Evolutionary conservation across 2,888 invertebrate genomes (phyloP).

Genomic region (Cantharis flavilabris): DNA sequence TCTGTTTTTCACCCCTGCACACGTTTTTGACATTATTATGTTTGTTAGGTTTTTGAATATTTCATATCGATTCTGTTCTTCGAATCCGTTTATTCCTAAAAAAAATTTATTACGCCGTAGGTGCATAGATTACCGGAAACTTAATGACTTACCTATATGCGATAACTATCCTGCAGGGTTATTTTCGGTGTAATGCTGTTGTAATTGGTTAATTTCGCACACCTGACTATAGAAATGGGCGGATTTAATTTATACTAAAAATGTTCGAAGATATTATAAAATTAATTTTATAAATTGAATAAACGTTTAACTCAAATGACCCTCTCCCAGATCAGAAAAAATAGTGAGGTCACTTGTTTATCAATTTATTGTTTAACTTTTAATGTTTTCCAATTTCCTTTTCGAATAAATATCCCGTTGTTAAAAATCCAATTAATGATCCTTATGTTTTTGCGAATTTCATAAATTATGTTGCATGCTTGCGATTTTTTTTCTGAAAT

Average conservation of each 20-base stretch:
- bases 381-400: no score
- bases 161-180: no score
- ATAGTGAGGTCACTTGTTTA: neutral
- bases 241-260: no score
- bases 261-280: no score
- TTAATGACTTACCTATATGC: no score
- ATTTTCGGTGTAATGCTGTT: no score
- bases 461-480: neutral
- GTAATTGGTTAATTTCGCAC: no score
- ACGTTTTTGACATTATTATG: neutral
- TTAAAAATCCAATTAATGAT: neutral
- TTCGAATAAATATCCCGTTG: neutral
- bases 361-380: no score
- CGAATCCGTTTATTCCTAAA: neutral
- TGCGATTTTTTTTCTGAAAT: neutral
- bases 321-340: neutral
- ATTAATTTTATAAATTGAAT: no score
- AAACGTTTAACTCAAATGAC: neutral
- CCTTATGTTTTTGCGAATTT: neutral
- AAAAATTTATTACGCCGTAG: neutral
- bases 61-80: neutral
- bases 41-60: neutral
- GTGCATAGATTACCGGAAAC: no score
- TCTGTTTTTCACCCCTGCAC: neutral
- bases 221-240: no score